A percentile compares a stretch with the other conserved stretches of the same genome.
phyloP scores from a whole-genome alignment of 2,888 invertebrate genomes.

The Eupeodes latifasciatus region DNA sequence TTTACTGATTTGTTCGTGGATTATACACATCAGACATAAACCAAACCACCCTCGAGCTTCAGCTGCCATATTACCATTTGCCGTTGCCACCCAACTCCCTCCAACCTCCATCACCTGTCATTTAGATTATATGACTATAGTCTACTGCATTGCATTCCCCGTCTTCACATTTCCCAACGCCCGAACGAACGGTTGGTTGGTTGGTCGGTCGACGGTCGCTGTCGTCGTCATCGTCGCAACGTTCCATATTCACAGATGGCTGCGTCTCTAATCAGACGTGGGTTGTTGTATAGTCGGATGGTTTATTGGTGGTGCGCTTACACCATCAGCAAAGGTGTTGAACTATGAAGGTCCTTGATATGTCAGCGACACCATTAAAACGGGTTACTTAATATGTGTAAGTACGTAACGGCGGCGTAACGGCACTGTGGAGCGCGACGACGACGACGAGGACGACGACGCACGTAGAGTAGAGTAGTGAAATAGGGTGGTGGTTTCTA shows the following conservation, averaged over 20 bases:
- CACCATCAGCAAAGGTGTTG: slow-evolving; percentile 53
- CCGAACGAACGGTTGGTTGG: not conserved
- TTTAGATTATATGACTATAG: slow-evolving; percentile 2
- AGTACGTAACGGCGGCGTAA: not conserved
- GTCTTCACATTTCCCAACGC: too few species aligned
- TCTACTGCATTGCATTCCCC: slow-evolving; percentile 17
- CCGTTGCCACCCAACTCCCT: not conserved
- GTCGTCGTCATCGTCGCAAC: not conserved
- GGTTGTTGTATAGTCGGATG: slow-evolving; percentile 46
- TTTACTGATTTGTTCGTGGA: slow-evolving; percentile 55
- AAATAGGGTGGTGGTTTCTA: not conserved
- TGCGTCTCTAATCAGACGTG: slow-evolving; percentile 72
- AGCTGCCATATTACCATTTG: not conserved
- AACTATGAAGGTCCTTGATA: slow-evolving; percentile 67
- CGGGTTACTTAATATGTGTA: slow-evolving; percentile 45
- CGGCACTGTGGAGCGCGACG: too few species aligned
- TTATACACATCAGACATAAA: slow-evolving; percentile 28
- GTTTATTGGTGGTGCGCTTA: slow-evolving; percentile 62
- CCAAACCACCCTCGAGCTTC: not conserved
- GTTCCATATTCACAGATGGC: slow-evolving; percentile 58
- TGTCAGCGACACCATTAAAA: slow-evolving; percentile 71
- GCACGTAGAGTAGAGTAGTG: too few species aligned
- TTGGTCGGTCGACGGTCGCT: not conserved
- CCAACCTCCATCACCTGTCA: slow-evolving; percentile 47
- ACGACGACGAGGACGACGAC: too few species aligned